Evolutionary conservation across 2,113 vertebrate species (phyloP), one percentile per base, ranked within the genome.

Genomic region (Numida meleagris): DNA sequence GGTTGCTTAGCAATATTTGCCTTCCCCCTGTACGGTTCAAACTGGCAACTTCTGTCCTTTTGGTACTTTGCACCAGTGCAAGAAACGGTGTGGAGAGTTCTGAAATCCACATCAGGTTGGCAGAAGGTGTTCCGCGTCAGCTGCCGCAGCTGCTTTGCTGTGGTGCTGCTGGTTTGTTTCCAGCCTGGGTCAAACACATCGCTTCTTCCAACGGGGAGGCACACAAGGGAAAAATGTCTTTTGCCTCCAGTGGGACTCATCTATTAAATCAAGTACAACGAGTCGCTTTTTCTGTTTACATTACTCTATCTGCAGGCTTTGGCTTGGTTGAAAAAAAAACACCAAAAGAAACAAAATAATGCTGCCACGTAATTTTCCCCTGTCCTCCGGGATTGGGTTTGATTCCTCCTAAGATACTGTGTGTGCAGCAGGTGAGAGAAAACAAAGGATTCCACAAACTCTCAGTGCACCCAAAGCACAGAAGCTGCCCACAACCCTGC

Each of bases 1-100:
- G 24, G 98, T 98, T 98, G 98, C 98, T 98, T 98, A 98, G 98
- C 98, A 98, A 98, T 98, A 84, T 96, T 94, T 95, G 97, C 97
- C 95, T 98, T 97, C 97, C 97, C 97, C 97, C 97, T 96, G 90
- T 95, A 97, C 12, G 3, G 95, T 91, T 96, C 96, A 94, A 97
- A 97, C 73, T 89, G 96, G 97, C 98, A 98, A 97, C 97, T 97
- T 97, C 97, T 97, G 97, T 97, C 97, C 97, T 96, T 96, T 91
- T 89, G 94, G 97, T 96, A 92, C 93, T 94, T 97, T 82, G 94
- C 91, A 96, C 97, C 97, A 38, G 19, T 74, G 82, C 89, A 81
- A 96, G 90, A 90, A 82, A 94, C 1, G 2, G 77, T 34, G 90
- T 0, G 1, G 90, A 95, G 40, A 93, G 63, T 82, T 96, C 87